phyloP scores from a whole-genome alignment of 2,797 vertebrate species.

The Synanceia verrucosa region DNA sequence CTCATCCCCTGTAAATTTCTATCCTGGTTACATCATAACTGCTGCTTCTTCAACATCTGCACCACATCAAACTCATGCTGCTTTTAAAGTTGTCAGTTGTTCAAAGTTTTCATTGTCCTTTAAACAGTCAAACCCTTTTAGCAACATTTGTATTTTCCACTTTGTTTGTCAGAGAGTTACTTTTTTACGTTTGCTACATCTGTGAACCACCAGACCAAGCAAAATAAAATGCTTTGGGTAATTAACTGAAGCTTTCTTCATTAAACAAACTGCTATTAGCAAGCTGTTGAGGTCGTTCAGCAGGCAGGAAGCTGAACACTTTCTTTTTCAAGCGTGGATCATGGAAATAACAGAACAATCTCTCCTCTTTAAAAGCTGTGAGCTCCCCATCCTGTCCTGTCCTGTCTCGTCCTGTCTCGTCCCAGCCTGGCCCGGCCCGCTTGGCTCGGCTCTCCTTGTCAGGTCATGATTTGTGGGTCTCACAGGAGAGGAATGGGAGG shows the following conservation, averaged over 20 bases:
- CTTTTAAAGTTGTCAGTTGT: background rate
- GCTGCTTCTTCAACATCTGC: conserved; percentile 2
- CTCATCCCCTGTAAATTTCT: conserved; percentile 1
- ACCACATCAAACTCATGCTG: background rate
- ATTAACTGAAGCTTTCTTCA: conserved; percentile 9
- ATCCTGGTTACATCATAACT: conserved; percentile 14
- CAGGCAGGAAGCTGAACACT: background rate
- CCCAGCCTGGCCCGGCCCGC: background rate
- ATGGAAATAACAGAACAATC: background rate
- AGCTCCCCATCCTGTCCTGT: background rate
- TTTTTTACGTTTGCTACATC: background rate
- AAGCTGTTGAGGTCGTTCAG: conserved; percentile 7
- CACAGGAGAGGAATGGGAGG: conserved; percentile 55
- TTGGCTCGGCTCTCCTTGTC: conserved; percentile 41
- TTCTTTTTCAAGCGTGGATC: background rate
- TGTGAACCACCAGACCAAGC: background rate
- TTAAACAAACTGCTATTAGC: conserved; percentile 14
- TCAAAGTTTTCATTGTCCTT: background rate
- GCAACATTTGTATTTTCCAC: background rate
- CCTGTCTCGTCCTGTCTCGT: background rate
- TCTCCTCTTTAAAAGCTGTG: background rate
- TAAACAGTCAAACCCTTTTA: background rate
- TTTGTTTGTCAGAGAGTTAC: background rate
- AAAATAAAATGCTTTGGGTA: background rate
- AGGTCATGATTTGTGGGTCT: conserved; percentile 74